A percentile compares a stretch with the other conserved stretches of the same genome.
Evolutionary conservation across 2,113 vertebrate species (phyloP).

Genomic region (Synchiropus splendidus): DNA sequence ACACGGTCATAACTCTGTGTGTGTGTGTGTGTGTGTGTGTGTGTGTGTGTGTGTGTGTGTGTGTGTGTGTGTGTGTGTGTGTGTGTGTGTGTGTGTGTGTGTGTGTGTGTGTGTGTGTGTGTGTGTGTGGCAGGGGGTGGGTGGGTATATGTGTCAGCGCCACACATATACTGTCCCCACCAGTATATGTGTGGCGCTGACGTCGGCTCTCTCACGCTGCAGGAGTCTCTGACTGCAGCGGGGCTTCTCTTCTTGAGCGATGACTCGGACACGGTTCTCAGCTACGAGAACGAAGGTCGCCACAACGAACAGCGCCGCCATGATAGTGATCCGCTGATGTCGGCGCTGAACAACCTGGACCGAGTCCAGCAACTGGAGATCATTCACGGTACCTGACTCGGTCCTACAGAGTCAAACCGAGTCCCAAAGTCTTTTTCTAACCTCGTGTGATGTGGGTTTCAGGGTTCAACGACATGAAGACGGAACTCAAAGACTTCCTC

Average conservation of each 20-base stretch:
- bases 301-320: constrained; percentile 55
- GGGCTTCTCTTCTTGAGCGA: constrained; percentile 84
- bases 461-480: constrained; percentile 98
- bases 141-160: too few species aligned
- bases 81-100: too few species aligned
- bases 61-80: too few species aligned
- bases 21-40: too few species aligned
- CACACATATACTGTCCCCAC: too few species aligned
- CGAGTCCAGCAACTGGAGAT: constrained; percentile 93
- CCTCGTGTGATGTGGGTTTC: neutral
- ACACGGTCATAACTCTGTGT: too few species aligned
- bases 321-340: constrained; percentile 85
- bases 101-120: too few species aligned
- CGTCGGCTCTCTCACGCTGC: neutral
- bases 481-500: constrained; percentile 91
- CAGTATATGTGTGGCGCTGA: neutral
- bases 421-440: too few species aligned
- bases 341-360: constrained; percentile 84
- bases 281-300: constrained; percentile 92
- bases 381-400: constrained; percentile 72
- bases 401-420: too few species aligned
- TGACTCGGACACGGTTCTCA: constrained; percentile 86
- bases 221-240: constrained; percentile 74
- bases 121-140: too few species aligned
- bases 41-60: too few species aligned